Percentiles rank a stretch among this genome's conserved stretches.
Evolutionary conservation across 2,113 vertebrate genomes (phyloP).

Genomic region (Corvus moneduloides): DNA sequence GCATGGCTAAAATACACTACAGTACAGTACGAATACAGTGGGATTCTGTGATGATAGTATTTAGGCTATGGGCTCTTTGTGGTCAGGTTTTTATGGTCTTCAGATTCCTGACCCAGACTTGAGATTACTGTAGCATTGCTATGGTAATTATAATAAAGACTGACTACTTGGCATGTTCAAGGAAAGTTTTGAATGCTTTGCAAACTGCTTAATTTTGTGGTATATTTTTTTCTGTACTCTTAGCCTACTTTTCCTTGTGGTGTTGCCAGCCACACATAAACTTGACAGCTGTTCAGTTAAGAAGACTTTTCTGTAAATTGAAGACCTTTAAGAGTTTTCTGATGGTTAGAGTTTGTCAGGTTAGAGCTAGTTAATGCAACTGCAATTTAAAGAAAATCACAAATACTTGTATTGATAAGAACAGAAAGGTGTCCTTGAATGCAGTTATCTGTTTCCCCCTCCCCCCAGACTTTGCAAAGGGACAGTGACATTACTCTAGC

Average conservation of each 20-base stretch:
- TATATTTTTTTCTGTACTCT: neutral
- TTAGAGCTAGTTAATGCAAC: neutral
- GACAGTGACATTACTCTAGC: neutral
- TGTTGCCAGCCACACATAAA: neutral
- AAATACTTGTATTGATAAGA: neutral
- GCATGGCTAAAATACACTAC: neutral
- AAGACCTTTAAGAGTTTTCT: neutral
- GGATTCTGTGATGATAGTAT: neutral
- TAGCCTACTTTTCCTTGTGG: neutral
- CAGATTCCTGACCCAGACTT: neutral
- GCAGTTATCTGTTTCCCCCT: neutral
- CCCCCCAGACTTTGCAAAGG: neutral
- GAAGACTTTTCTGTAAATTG: neutral
- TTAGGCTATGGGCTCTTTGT: neutral
- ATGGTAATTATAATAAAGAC: neutral
- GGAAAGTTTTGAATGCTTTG: neutral
- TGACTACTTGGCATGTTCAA: neutral
- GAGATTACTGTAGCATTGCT: neutral
- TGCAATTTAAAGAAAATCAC: neutral
- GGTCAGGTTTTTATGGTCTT: neutral
- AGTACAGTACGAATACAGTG: rapidly evolving
- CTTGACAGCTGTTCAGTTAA: neutral
- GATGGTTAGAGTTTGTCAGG: neutral
- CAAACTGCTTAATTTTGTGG: neutral
- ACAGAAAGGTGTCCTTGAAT: neutral